Evolutionary conservation across 1,140 invertebrate genomes (phyloP).

Genomic region (Trinorchestia longiramus): DNA sequence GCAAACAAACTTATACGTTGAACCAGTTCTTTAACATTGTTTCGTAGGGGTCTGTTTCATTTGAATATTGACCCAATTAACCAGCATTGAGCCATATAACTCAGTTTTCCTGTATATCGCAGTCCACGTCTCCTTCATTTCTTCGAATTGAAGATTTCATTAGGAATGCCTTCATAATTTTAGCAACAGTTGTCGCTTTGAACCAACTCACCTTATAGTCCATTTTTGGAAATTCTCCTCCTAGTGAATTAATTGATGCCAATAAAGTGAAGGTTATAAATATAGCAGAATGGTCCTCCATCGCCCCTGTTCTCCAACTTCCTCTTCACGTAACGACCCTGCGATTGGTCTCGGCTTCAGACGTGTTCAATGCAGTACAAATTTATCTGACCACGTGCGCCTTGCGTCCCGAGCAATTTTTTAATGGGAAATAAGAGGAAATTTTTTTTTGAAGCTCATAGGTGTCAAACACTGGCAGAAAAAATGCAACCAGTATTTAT

Average conservation of each 20-base stretch:
- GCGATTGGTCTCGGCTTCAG: conserved; percentile 20
- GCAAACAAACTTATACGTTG: not conserved
- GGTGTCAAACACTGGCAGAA: not conserved
- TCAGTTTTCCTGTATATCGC: no score
- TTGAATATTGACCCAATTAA: not conserved
- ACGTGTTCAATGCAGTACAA: not conserved
- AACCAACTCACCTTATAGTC: not conserved
- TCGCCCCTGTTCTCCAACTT: not conserved
- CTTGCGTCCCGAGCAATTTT: not conserved
- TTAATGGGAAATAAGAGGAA: not conserved
- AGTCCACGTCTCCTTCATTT: no score
- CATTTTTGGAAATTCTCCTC: not conserved
- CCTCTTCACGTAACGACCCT: not conserved
- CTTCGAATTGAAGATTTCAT: no score
- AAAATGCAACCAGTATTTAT: not conserved
- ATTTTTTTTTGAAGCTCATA: not conserved
- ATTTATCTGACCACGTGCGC: conserved; percentile 45
- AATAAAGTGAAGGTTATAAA: not conserved
- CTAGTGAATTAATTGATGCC: not conserved
- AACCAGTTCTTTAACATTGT: not conserved
- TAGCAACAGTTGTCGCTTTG: not conserved
- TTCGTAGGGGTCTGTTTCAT: not conserved
- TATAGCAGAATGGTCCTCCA: not conserved
- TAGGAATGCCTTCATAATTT: not conserved
- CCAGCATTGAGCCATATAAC: not conserved